These are phyloP conservation scores for Caenorhabditis macrosperma DNA, from an alignment of 2,888 invertebrate genomes.

Conservation along the genomic window DNA sequence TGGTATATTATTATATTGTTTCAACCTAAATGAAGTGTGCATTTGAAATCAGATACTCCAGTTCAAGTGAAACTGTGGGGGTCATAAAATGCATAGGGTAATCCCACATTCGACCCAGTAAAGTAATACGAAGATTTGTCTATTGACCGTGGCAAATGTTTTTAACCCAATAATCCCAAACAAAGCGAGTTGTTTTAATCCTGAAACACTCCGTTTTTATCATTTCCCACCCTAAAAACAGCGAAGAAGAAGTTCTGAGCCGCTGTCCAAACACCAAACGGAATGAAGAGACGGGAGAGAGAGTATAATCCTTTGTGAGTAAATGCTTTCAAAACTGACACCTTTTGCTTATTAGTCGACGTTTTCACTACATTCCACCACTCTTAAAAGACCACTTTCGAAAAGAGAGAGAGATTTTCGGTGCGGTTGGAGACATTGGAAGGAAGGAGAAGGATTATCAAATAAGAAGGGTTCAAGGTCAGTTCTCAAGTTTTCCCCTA, in stretches of 20 bases:
- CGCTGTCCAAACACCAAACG: conserved; percentile 37
- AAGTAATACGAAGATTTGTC: no score
- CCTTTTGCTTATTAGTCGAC: conserved; percentile 45
- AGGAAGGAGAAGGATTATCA: background rate
- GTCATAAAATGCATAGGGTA: no score
- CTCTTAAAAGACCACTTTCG: background rate
- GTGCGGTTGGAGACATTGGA: no score
- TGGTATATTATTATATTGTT: background rate
- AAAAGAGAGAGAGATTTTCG: no score
- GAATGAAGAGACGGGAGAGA: conserved; percentile 15
- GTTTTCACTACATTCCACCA: background rate
- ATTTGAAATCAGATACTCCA: background rate
- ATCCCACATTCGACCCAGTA: no score
- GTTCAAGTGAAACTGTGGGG: no score
- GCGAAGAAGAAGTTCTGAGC: conserved; percentile 36
- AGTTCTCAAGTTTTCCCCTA: background rate
- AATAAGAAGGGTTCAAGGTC: background rate
- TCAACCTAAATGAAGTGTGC: background rate
- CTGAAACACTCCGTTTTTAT: conserved; percentile 25
- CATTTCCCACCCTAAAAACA: conserved; percentile 18
- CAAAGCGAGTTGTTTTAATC: conserved; percentile 18
- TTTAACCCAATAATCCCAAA: background rate
- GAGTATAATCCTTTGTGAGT: conserved; percentile 54
- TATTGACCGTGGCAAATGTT: background rate
- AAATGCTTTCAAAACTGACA: conserved; percentile 47